These are phyloP conservation scores for Deroplatys truncata DNA, from an alignment of 2,888 invertebrate species.

Conservation along the genomic window DNA sequence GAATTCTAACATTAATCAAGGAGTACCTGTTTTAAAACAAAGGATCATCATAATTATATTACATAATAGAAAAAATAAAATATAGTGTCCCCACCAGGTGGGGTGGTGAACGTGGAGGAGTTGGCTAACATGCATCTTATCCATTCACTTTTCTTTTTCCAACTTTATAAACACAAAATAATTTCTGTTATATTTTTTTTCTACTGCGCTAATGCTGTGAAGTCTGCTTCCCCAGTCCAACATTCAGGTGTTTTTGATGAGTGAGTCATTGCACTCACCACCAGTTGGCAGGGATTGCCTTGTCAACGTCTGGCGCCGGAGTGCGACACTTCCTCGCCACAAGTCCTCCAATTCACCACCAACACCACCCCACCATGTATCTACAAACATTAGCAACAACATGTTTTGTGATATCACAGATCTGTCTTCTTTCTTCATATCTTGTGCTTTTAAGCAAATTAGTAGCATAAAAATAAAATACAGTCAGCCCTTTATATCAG, in stretches of 20 bases:
- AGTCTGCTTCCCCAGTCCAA: not conserved
- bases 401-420: not conserved
- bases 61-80: not conserved
- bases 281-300: slow-evolving; percentile 6
- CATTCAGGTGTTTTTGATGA: not conserved
- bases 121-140: not conserved
- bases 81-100: not conserved
- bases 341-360: slow-evolving; percentile 12
- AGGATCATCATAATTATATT: not conserved
- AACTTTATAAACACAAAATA: not conserved
- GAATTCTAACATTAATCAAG: not conserved
- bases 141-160: not conserved
- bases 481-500: too few species aligned
- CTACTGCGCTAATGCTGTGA: not conserved
- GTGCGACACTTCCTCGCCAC: slow-evolving; percentile 4
- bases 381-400: slow-evolving; percentile 18
- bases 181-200: not conserved
- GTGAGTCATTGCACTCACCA: slow-evolving; percentile 6
- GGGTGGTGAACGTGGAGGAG: slow-evolving; percentile 2
- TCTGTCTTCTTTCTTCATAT: not conserved
- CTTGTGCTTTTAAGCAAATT: not conserved
- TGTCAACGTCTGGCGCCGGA: not conserved
- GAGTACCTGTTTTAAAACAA: not conserved
- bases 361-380: slow-evolving; percentile 25
- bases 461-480: too few species aligned